Evolutionary conservation across 2,797 vertebrate genomes (phyloP).

Genomic region (Muscicapa striata): DNA sequence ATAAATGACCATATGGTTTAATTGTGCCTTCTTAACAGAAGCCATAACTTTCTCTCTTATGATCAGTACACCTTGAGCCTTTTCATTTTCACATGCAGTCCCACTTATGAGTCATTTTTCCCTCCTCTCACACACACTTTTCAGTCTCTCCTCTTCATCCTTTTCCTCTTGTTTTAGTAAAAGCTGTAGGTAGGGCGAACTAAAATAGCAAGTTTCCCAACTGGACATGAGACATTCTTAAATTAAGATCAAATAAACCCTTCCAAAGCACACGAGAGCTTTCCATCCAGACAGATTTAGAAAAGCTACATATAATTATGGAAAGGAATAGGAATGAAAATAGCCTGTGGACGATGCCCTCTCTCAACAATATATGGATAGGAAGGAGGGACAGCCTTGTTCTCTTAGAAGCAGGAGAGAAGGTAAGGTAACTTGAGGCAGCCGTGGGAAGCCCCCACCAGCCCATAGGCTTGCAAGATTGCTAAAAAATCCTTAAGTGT

Average conservation of each 20-base stretch:
- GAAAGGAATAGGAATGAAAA: slow-evolving; percentile 43
- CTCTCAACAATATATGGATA: background rate
- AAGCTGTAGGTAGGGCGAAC: slow-evolving; percentile 43
- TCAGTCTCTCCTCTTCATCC: background rate
- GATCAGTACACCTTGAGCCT: background rate
- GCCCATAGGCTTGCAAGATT: background rate
- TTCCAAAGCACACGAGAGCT: background rate
- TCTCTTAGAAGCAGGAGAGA: background rate
- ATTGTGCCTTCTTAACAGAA: background rate
- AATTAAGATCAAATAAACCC: slow-evolving; percentile 58
- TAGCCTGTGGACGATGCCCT: background rate
- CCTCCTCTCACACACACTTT: background rate
- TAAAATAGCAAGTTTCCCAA: slow-evolving; percentile 60
- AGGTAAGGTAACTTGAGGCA: background rate
- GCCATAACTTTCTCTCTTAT: background rate
- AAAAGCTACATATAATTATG: slow-evolving; percentile 58
- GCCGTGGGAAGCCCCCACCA: background rate
- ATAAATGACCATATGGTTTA: background rate
- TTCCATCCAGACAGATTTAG: slow-evolving; percentile 33
- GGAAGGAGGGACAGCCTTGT: background rate
- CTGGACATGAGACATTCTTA: slow-evolving; percentile 57
- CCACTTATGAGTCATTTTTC: slow-evolving; percentile 37
- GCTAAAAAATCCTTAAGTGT: background rate
- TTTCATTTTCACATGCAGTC: slow-evolving; percentile 8
- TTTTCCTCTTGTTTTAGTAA: slow-evolving; percentile 52